A percentile compares a stretch with the other conserved stretches of the same genome.
Conservation (phyloP, 92 coral and sea anemone genomes). For the Nematostella vectensis region DNA sequence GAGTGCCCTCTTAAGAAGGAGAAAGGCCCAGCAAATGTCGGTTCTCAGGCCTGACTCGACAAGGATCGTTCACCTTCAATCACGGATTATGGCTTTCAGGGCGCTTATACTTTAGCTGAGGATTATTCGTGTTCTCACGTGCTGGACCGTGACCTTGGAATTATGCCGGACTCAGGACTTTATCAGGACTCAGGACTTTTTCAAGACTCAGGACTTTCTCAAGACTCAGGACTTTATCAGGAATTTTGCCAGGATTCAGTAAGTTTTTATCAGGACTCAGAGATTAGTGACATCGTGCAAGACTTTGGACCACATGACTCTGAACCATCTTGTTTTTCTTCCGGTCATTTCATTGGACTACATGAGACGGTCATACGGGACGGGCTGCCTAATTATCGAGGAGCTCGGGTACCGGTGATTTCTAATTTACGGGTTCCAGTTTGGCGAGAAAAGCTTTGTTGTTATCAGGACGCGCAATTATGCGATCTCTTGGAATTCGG, state of each 20-base stretch:
- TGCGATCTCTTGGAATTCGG: constrained; percentile 18
- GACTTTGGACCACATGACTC: too few relatives aligned
- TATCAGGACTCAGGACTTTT: neutral
- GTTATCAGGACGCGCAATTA: constrained; percentile 1
- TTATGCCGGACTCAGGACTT: constrained; percentile 1
- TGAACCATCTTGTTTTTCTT: too few relatives aligned
- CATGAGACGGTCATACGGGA: neutral
- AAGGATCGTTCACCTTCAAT: too few relatives aligned
- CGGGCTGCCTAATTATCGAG: neutral
- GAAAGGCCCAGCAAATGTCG: neutral
- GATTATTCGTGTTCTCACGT: neutral
- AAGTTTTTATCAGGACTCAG: too few relatives aligned
- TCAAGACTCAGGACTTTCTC: neutral
- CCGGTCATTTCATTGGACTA: neutral
- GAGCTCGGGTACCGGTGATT: neutral
- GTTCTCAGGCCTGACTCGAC: neutral
- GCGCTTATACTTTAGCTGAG: too few relatives aligned
- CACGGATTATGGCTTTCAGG: neutral
- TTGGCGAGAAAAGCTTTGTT: constrained; percentile 4
- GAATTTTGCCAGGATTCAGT: too few relatives aligned
- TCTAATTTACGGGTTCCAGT: constrained; percentile 10
- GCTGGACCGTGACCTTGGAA: neutral
- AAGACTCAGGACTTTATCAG: neutral
- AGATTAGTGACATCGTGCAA: too few relatives aligned
- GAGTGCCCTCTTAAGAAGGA: constrained; percentile 4